Conservation (phyloP, 2,888 invertebrate genomes). For the Agrochola lychnidis region DNA sequence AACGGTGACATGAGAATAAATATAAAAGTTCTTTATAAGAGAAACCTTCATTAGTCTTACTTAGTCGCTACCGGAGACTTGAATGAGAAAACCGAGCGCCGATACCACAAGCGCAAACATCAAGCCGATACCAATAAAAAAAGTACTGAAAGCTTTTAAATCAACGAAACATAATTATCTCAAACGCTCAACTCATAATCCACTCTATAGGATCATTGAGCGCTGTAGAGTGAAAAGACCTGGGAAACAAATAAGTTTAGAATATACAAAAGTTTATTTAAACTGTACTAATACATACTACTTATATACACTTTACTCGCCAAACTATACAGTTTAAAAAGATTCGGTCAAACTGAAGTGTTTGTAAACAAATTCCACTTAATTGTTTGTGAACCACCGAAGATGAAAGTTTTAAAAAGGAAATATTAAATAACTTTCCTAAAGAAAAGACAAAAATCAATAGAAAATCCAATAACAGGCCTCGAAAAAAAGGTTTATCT, state of each 20-base stretch:
- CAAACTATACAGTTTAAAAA: conserved; percentile 5
- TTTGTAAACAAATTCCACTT: conserved; percentile 6
- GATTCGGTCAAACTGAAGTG: conserved; percentile 2
- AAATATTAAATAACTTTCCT: neutral
- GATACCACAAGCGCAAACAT: neutral
- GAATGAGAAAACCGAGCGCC: neutral
- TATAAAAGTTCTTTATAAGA: conserved; percentile 21
- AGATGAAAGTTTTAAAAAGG: conserved; percentile 5
- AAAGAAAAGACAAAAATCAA: neutral
- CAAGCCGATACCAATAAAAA: neutral
- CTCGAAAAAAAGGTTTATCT: neutral
- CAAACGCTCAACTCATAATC: conserved; percentile 1
- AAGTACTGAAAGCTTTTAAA: neutral
- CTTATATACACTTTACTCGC: neutral
- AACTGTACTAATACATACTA: neutral
- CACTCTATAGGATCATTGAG: neutral
- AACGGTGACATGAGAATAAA: conserved; percentile 33
- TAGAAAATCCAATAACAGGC: neutral
- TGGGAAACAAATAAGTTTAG: neutral
- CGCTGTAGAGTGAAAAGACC: too few species aligned
- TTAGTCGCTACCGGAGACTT: neutral
- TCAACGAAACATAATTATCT: neutral
- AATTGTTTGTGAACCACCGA: neutral
- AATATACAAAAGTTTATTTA: neutral
- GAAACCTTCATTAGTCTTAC: conserved; percentile 30